phyloP scores from a whole-genome alignment of 2,113 vertebrate genomes.

The Salvelinus namaycush region DNA sequence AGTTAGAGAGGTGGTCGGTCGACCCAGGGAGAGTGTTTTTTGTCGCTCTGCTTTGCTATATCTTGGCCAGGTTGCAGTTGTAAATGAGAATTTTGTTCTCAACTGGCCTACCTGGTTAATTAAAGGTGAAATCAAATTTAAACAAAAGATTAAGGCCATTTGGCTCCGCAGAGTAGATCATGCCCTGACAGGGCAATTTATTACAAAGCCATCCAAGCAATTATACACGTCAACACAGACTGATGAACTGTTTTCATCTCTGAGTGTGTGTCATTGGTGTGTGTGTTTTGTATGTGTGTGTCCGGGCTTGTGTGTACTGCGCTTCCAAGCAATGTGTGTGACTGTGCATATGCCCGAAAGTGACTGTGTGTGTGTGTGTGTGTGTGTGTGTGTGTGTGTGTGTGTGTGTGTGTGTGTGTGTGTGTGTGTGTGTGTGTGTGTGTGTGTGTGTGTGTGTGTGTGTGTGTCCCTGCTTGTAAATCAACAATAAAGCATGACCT shows the following conservation, averaged over 20 bases:
- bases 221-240: slow-evolving; percentile 26
- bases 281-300: background rate
- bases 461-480: background rate
- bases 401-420: too few relatives aligned
- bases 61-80: too few relatives aligned
- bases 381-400: too few relatives aligned
- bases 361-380: too few relatives aligned
- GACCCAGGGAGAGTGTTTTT: too few relatives aligned
- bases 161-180: slow-evolving; percentile 8
- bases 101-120: too few relatives aligned
- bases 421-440: background rate
- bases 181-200: slow-evolving; percentile 1
- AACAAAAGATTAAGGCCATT: slow-evolving; percentile 11
- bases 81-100: too few relatives aligned
- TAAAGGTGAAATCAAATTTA: background rate
- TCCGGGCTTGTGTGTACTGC: background rate
- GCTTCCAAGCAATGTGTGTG: too few relatives aligned
- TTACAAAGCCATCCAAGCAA: slow-evolving; percentile 3
- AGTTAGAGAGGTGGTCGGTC: too few relatives aligned
- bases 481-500: slow-evolving; percentile 62
- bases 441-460: background rate
- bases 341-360: too few relatives aligned
- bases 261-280: background rate
- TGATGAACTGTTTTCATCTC: slow-evolving; percentile 4
- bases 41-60: too few relatives aligned